Percentiles rank a stretch among this genome's conserved stretches.
Evolutionary conservation across 2,797 vertebrate species (phyloP).

Genomic region (Percopsis omiscomaycus): DNA sequence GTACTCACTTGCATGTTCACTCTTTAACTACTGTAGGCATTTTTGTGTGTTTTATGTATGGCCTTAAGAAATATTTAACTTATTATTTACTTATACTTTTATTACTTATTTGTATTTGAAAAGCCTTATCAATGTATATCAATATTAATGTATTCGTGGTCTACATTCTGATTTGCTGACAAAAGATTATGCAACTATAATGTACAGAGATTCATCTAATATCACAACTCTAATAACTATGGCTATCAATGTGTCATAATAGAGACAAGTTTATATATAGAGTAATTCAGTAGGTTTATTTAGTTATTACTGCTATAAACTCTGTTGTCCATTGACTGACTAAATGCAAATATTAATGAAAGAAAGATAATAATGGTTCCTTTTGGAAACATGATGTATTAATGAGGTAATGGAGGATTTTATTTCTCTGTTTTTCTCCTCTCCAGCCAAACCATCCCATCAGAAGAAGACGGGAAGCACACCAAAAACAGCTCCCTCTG

Average conservation of each 20-base stretch:
- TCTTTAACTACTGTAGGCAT: constrained; percentile 13
- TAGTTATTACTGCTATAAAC: not conserved
- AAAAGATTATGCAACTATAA: constrained; percentile 3
- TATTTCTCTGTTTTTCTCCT: not conserved
- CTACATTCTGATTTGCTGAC: not conserved
- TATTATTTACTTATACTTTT: no score
- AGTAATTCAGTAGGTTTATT: no score
- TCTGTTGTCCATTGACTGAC: not conserved
- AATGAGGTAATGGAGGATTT: not conserved
- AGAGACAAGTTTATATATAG: not conserved
- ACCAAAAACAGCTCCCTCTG: constrained; percentile 70
- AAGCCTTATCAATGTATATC: constrained; percentile 7
- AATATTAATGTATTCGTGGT: constrained; percentile 5
- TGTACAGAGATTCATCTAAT: constrained; percentile 5
- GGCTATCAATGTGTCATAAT: constrained; percentile 5
- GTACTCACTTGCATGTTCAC: constrained; percentile 31
- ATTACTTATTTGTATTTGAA: constrained; percentile 5
- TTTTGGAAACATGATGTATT: not conserved
- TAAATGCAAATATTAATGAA: not conserved
- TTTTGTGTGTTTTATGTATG: constrained; percentile 9
- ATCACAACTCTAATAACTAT: not conserved
- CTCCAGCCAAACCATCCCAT: constrained; percentile 85
- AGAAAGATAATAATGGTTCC: not conserved
- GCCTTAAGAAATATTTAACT: not conserved
- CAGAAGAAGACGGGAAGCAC: constrained; percentile 79